Base-by-base conservation (phyloP, 2,888 invertebrate genomes). In the Siphlonurus alternatus region DNA sequence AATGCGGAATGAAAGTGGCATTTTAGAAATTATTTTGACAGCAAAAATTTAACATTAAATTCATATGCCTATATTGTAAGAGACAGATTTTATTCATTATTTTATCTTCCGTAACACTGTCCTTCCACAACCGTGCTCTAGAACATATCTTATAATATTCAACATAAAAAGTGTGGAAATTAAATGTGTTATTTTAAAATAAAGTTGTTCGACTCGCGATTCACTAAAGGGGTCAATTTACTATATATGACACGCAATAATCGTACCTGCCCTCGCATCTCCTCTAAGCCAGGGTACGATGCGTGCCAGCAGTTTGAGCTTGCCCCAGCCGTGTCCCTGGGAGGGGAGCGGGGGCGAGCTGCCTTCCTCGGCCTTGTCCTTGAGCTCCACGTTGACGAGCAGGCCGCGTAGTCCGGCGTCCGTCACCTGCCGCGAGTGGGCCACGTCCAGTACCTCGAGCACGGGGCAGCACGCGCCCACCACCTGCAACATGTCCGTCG, bases 401-500 rank as follows among this genome's bases (percentile, higher is more conserved):
- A 77, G 69, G 61, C 76, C 73, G 63, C 74, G 73, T 7, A 77
- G 66, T 15, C 77, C 77, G 2, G 69, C 66, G 61, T 77, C 76
- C 3, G 77, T 75, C 2, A 77, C 76, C 70, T 77, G 76, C 61
- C 74, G 72, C 2, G 77, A 77, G 66, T 74, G 74, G 38, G 76
- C 74, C 1, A 77, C 74, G 64, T 77, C 77, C 18, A 77, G 70
- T 25, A 73, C 66, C 7, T 72, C 70, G 22, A 77, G 69, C 61
- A 73, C 74, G 1, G 75, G 73, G 64, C 77, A 77, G 1, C 76
- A 70, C 64, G 72, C 72, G 2, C 77, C 77, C 2, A 77, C 70
- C 0, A 74, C 73, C 65, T 74, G 56, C n/a, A 22, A 56, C 7
- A 56, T 56, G 7, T 5, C 19, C 7, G 5, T n/a, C 56, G 7